These are phyloP conservation scores for Danionella cerebrum DNA, from an alignment of 2,113 vertebrate genomes.

Conservation along the genomic window DNA sequence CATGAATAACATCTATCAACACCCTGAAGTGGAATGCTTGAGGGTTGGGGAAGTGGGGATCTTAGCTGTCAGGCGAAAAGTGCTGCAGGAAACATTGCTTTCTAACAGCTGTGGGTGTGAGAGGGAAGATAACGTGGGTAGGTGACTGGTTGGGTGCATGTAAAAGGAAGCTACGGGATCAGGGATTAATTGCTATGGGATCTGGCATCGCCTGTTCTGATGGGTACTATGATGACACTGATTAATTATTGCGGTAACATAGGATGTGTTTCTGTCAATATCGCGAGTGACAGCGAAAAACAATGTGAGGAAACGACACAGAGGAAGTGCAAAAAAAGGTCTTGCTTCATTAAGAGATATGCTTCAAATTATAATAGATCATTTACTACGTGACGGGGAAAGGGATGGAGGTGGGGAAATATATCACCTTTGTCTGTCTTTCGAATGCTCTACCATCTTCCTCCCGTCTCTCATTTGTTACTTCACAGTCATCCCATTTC, in stretches of 20 bases:
- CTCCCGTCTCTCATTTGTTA: slow-evolving; percentile 45
- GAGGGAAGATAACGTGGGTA: background rate
- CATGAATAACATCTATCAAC: slow-evolving; percentile 68
- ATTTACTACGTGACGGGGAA: slow-evolving; percentile 31
- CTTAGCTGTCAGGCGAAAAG: slow-evolving; percentile 43
- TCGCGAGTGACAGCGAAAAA: background rate
- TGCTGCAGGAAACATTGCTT: slow-evolving; percentile 37
- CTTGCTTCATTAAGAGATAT: slow-evolving; percentile 27
- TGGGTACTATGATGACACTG: slow-evolving; percentile 37
- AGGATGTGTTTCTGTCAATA: slow-evolving; percentile 6
- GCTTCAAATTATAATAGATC: slow-evolving; percentile 31
- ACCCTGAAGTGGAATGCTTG: slow-evolving; percentile 52
- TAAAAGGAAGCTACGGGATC: slow-evolving; percentile 33
- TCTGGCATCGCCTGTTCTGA: slow-evolving; percentile 49
- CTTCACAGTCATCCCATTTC: slow-evolving; percentile 35
- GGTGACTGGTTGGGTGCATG: background rate
- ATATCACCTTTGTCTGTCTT: slow-evolving; percentile 27
- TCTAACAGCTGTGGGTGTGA: slow-evolving; percentile 15
- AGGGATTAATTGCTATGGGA: slow-evolving; percentile 56
- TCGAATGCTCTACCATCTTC: slow-evolving; percentile 20
- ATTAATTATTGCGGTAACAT: slow-evolving; percentile 45
- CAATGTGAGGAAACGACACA: background rate
- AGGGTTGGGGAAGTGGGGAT: slow-evolving; percentile 44
- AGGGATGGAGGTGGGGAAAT: background rate
- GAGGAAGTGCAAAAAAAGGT: slow-evolving; percentile 26